These are phyloP conservation scores for Timandra comae DNA, from an alignment of 2,888 invertebrate genomes.

Conservation along the genomic window DNA sequence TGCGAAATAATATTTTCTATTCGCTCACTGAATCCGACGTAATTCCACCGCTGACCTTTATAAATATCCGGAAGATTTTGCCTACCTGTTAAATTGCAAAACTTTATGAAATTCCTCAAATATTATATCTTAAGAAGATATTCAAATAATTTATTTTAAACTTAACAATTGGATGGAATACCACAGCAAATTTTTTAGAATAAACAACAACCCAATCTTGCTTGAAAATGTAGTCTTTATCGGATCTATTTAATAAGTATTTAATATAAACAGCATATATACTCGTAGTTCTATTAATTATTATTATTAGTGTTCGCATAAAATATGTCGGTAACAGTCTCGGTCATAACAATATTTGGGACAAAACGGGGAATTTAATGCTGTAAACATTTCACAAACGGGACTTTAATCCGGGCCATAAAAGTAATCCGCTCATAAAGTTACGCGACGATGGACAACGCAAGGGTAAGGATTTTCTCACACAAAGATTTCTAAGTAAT, in stretches of 20 bases:
- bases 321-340: too few relatives aligned
- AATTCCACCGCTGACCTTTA: constrained; percentile 30
- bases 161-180: constrained; percentile 33
- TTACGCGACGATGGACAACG: constrained; percentile 74
- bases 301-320: too few relatives aligned
- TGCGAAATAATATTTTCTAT: constrained; percentile 17
- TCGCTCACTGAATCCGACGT: constrained; percentile 24
- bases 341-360: constrained; percentile 18
- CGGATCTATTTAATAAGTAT: too few relatives aligned
- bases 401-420: constrained; percentile 71
- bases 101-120: constrained; percentile 50
- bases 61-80: constrained; percentile 32
- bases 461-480: constrained; percentile 72
- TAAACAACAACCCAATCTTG: too few relatives aligned
- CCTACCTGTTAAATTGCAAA: constrained; percentile 42
- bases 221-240: too few relatives aligned
- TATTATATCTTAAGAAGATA: constrained; percentile 37
- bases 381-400: constrained; percentile 73
- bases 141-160: constrained; percentile 42
- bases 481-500: constrained; percentile 74
- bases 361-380: constrained; percentile 49
- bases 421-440: constrained; percentile 76
- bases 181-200: too few relatives aligned
- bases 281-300: too few relatives aligned
- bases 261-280: too few relatives aligned